phyloP scores from a whole-genome alignment of 1,140 invertebrate genomes.

The Solenopsis invicta region DNA sequence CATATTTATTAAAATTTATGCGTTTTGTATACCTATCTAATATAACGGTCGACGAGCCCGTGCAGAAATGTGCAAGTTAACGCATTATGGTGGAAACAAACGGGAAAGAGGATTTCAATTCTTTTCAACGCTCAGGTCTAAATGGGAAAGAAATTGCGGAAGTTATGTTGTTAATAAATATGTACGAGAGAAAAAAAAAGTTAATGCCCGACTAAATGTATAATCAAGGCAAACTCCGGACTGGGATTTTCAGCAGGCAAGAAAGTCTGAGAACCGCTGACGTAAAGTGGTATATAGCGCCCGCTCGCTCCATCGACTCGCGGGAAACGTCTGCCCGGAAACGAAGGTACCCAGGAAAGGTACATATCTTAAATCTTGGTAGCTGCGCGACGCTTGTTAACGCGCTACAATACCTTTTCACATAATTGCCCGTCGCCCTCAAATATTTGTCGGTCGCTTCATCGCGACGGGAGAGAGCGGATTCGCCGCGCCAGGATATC shows the following conservation, averaged over 20 bases:
- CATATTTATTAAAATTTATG: neutral
- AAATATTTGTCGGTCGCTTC: constrained; percentile 58
- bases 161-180: neutral
- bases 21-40: neutral
- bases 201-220: neutral
- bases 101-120: neutral
- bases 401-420: constrained; percentile 59
- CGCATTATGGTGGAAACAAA: neutral
- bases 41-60: neutral
- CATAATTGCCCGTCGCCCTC: constrained; percentile 58
- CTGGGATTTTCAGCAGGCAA: neutral
- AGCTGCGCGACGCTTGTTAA: constrained; percentile 56
- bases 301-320: constrained; percentile 62
- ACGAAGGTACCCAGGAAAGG: constrained; percentile 58
- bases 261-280: constrained; percentile 52
- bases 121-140: neutral
- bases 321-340: constrained; percentile 53
- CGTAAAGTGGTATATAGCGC: constrained; percentile 30
- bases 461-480: neutral
- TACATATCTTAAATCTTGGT: constrained; percentile 62
- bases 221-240: neutral
- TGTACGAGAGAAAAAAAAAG: neutral
- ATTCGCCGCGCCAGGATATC: neutral
- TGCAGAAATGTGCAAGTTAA: neutral
- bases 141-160: neutral